phyloP scores from a whole-genome alignment of 2,888 invertebrate genomes.

The Campoletis raptor region DNA sequence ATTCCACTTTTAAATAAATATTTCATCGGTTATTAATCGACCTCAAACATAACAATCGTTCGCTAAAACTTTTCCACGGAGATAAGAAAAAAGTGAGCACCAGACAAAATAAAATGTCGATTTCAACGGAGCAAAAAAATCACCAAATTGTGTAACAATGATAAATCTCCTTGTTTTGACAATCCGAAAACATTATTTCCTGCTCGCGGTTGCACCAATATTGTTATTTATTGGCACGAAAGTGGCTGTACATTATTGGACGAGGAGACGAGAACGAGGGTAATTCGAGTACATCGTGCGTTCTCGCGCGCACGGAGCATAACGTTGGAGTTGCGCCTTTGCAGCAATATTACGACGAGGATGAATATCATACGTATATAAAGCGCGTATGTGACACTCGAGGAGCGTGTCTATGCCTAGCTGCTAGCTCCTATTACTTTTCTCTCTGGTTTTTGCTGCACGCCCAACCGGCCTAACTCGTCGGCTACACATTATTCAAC shows the following conservation, averaged over 20 bases:
- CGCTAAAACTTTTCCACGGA: constrained; percentile 42
- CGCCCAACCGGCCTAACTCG: constrained; percentile 43
- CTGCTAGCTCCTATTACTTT: constrained; percentile 25
- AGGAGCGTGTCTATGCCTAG: constrained; percentile 54
- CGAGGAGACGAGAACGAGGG: constrained; percentile 32
- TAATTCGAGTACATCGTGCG: constrained; percentile 67
- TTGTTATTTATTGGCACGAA: not conserved
- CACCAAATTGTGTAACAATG: too few relatives aligned
- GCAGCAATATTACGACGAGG: constrained; percentile 63
- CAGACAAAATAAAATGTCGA: too few relatives aligned
- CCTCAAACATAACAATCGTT: not conserved
- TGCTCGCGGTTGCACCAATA: too few relatives aligned
- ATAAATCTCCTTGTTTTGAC: too few relatives aligned
- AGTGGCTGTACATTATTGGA: not conserved
- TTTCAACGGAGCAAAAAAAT: too few relatives aligned
- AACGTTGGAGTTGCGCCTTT: constrained; percentile 8
- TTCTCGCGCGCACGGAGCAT: constrained; percentile 41
- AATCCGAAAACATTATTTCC: too few relatives aligned
- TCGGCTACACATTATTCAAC: constrained; percentile 24
- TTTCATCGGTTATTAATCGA: too few relatives aligned
- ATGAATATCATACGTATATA: constrained; percentile 26
- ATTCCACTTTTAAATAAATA: constrained; percentile 7
- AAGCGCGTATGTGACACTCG: constrained; percentile 58
- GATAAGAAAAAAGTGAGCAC: constrained; percentile 49
- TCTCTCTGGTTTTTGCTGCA: constrained; percentile 1